A percentile compares a stretch with the other conserved stretches of the same genome.
Evolutionary conservation across 2,888 invertebrate species (phyloP).

Genomic region (Philereme vetulata): DNA sequence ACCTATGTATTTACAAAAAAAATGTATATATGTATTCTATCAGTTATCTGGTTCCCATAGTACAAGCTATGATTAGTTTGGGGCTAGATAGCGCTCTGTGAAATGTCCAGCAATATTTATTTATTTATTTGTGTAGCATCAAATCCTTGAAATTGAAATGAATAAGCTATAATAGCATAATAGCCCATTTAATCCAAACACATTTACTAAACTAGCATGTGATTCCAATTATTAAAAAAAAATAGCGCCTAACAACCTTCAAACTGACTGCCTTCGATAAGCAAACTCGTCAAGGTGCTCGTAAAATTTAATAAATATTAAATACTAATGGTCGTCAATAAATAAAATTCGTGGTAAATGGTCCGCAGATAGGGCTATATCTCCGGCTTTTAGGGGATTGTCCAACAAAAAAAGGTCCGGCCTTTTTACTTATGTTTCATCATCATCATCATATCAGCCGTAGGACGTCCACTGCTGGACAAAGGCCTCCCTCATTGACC

Average conservation of each 20-base stretch:
- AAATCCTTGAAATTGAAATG: constrained; percentile 12
- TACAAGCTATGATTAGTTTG: too few species aligned
- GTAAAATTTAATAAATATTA: constrained; percentile 53
- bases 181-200: constrained; percentile 24
- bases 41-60: too few species aligned
- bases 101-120: too few species aligned
- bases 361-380: constrained; percentile 33
- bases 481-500: too few species aligned
- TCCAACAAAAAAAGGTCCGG: background rate
- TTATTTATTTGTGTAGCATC: too few species aligned
- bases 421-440: background rate
- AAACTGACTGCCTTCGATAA: constrained; percentile 33
- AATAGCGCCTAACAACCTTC: constrained; percentile 24
- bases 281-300: constrained; percentile 30
- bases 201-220: constrained; percentile 30
- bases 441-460: too few species aligned
- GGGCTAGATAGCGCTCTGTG: too few species aligned
- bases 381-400: too few species aligned
- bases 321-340: constrained; percentile 57
- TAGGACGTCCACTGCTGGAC: too few species aligned
- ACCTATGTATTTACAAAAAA: too few species aligned
- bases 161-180: constrained; percentile 20
- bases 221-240: constrained; percentile 27
- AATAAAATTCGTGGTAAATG: constrained; percentile 58
- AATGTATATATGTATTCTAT: too few species aligned